Base-by-base conservation (phyloP, 2,113 vertebrate species). In the Chamaetylas fuelleborni region DNA sequence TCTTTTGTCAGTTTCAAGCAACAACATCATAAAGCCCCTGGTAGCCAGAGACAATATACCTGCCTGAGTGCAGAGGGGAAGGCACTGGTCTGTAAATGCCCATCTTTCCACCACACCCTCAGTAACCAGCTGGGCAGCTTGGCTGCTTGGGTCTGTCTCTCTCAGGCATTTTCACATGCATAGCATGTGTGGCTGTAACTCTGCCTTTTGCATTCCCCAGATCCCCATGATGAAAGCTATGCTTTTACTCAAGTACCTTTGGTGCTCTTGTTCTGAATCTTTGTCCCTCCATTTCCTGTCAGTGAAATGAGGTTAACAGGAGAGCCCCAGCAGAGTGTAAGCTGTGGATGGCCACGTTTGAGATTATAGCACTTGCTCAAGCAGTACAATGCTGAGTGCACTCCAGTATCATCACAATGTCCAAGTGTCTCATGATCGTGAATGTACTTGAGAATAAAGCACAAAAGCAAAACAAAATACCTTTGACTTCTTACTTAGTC, bases 381-480 rank as follows among this genome's bases (percentile, higher is more conserved):
- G 26, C 13, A 34, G 50, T 34, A 50, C 89, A 85, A 71, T 57
- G 23, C 71, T 38, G 78, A 93, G 66, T 25, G 66, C 57, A 61
- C 66, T 93, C 57, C 24, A 69, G 54, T 25, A 79, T 23, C 51
- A 22, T 73, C 74, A 12, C 20, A 11, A 65, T 61, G 57, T 53
- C 74, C 45, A 60, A 81, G 81, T 76, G 62, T 56, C 71, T 82
- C 34, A 47, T 0, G 0, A 17, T 70, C 69, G 47, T 69, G 36
- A 90, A 88, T 53, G 62, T 69, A 72, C 54, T 90, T 95, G 40
- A 66, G 81, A 90, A 82, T 86, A 92, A 93, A 95, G 54, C 33
- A 31, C 11, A 14, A 62, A 73, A 93, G 47, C 50, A 73, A 88
- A 90, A 62, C 24, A 50, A 50, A 65, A 40, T 71, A 87, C 36